Conservation (phyloP, 1,140 invertebrate species). For the Platyscapa corneri region DNA sequence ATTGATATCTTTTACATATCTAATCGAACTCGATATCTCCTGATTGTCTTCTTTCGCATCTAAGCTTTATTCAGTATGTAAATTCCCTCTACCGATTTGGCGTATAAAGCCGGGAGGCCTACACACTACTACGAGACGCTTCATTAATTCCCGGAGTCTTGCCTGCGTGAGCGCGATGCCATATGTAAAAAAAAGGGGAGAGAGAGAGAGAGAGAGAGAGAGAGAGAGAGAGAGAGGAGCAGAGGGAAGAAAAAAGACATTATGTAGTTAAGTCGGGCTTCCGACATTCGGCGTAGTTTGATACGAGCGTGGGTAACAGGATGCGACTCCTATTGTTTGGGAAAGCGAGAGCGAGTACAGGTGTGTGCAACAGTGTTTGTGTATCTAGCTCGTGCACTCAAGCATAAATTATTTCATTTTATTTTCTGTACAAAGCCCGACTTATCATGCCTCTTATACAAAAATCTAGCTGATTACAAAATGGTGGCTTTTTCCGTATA, state of each 20-base stretch:
- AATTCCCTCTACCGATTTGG: slow-evolving; percentile 46
- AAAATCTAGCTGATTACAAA: slow-evolving; percentile 21
- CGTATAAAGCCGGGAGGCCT: background rate
- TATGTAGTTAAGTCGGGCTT: slow-evolving; percentile 53
- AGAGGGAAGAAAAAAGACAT: slow-evolving; percentile 25
- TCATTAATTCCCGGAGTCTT: slow-evolving; percentile 52
- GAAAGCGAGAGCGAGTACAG: slow-evolving; percentile 44
- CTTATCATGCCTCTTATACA: slow-evolving; percentile 16
- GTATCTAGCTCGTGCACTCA: slow-evolving; percentile 28
- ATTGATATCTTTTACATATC: slow-evolving; percentile 52
- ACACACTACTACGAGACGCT: slow-evolving; percentile 24
- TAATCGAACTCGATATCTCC: slow-evolving; percentile 42
- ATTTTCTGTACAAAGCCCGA: background rate
- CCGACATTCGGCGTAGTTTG: slow-evolving; percentile 55
- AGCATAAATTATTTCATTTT: slow-evolving; percentile 48
- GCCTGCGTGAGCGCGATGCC: background rate
- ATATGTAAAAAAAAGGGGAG: slow-evolving; percentile 20
- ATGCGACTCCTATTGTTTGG: slow-evolving; percentile 53
- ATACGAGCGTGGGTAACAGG: slow-evolving; percentile 55
- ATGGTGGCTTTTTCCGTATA: background rate
- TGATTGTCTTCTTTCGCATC: slow-evolving; percentile 30
- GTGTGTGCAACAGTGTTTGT: background rate
- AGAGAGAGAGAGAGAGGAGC: too few relatives aligned
- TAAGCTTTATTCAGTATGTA: slow-evolving; percentile 48
- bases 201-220: background rate